Base-by-base conservation (phyloP, 2,113 vertebrate genomes). In the Malaclemys terrapin region DNA sequence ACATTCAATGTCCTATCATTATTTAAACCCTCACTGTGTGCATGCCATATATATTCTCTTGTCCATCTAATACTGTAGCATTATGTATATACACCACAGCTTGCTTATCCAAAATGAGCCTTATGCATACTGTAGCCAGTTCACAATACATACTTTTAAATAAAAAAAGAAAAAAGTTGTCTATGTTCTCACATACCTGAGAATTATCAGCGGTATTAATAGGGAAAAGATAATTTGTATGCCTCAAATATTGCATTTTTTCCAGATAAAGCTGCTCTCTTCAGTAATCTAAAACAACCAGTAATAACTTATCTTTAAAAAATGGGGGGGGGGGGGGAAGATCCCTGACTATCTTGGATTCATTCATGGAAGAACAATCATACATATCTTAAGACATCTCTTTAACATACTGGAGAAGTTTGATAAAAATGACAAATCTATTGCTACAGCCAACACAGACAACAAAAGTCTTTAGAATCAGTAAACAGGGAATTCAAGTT, bases 51-150 rank as follows among this genome's bases (percentile, higher is more conserved):
- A 93, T 82, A 75, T 90, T 95, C 91, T 96, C 86, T 56, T 27
- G 84, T 88, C 89, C 52, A 88, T 78, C 89, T 88, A 93, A 90
- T 90, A 94, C 59, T 95, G 91, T 95, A 91, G 93, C 91, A 96
- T 95, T 89, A 86, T 95, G 96, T 89, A 62, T 93, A 97, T 91
- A 93, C 72, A 82, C 84, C 93, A 88, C 24, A 89, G 94, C 94
- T 96, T 96, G 96, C 84, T 97, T 96, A 95, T 50, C 95, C 79
- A 88, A 96, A 97, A 88, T 65, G 93, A 85, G 81, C 80, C 42
- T 65, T 93, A 76, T 93, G 91, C 81, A 59, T 42, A 4, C 69
- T 89, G 85, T 72, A 50, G 1, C 52, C 16, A 82, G 29, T 93
- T 94, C 91, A 94, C 87, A 97, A 92, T 89, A 92, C 49, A 45